Base-by-base conservation (phyloP, 2,113 vertebrate genomes). In the Motacilla tschutschensis region DNA sequence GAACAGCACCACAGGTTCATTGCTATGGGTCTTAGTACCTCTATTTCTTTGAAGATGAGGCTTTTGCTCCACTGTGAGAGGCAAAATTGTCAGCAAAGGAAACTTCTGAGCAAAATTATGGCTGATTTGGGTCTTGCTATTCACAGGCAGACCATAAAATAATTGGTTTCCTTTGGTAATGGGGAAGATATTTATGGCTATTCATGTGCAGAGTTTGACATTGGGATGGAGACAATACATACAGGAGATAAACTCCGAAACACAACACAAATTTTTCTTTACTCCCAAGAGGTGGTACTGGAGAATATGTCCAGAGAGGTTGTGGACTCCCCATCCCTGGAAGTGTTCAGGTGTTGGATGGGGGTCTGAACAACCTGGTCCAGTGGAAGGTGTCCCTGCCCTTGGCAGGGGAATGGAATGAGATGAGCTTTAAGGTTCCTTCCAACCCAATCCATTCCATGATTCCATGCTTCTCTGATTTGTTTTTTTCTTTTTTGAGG, bases 301-400 rank as follows among this genome's bases (percentile, higher is more conserved):
- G 31, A 82, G 16, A 62, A 53, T 51, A 3, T 15, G 2, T 20
- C 53, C 53, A 59, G 28, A 40, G 10, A 58, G 8, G 14, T 2
- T 73, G 29, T 46, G 46, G 17, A 41, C 4, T 73, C 3, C 9
- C 6, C 24, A 73, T 15, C 8, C 29, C 17, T 35, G 29, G 36
- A 29, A 26, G 4, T 31, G 24, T 21, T 28, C 33, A 44, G 29
- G n/a, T 6, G 15, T 1, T 51, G 16, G 24, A 29, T 0, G 0
- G 2, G 6, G 5, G 2, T 40, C 17, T 50, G n/a, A 40, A 17
- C 6, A 65, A 12, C 10, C 10, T 72, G n/a, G 7, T 6, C 4
- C 14, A 10, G 44, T 8, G 10, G 5, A 12, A 65, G 19, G 6
- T 64, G n/a, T 29, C 6, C 10, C 43, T 44, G 16, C n/a, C 19